Evolutionary conservation across 1,140 invertebrate species (phyloP), one percentile per base, ranked within the genome.

Genomic region (Drosophila murphyi): DNA sequence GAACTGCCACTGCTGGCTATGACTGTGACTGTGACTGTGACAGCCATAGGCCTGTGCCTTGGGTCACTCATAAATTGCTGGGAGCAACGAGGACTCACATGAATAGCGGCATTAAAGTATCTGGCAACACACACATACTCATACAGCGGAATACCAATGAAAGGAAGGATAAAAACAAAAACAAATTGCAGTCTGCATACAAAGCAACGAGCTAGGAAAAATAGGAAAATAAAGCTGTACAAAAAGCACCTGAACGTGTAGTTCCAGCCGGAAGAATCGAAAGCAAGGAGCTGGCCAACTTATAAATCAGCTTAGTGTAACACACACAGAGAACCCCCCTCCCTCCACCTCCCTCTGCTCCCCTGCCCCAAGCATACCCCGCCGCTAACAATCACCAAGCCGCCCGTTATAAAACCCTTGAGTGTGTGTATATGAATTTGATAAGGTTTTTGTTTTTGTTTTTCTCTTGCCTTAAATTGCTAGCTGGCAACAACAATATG

Each of bases 91-190:
- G 51, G 78, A 72, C 67, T 54, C 52, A 47, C 78, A 78, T 86
- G 82, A 82, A 86, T 79, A 70, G 79, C 67, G 75, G 79, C 51
- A 87, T 87, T 86, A 86, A 87, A 81, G 82, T 85, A 86, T 86
- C 78, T 74, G 77, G 55, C 63, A 64, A 72, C 31, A 67, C 37
- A 60, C 62, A 63, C 48, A 67, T 20, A 61, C 34, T 7, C 34
- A 51, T 10, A 32, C 20, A 48, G 37, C 1, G 5, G 41, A 52
- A n/a, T 29, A 28, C 43, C 59, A 75, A 74, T 57, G 48, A 34
- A 63, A 20, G 20, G 20, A 20, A 20, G 20, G 20, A 20, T 20
- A 20, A 20, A 20, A 20, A 20, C 20, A 57, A 72, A 76, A 80
- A 78, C 80, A 85, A 85, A 85, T 86, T 85, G 82, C 82, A 86